Evolutionary conservation across 2,888 invertebrate genomes (phyloP), one percentile per base, ranked within the genome.

Genomic region (Thumatha senex): DNA sequence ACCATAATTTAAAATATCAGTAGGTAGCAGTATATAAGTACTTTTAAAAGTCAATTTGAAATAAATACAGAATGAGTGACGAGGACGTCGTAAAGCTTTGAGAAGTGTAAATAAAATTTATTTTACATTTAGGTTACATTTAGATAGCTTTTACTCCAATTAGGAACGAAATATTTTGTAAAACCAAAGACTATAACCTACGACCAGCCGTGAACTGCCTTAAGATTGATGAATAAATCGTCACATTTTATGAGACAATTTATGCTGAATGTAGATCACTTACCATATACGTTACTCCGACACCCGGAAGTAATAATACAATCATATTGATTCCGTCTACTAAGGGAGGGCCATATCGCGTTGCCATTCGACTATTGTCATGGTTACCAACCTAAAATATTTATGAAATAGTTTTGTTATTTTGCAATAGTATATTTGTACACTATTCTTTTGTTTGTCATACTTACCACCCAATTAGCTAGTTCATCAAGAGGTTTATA

Each of bases 391-490:
- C 84, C 95, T 95, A 74, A 74, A 51, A 56, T 40, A 46, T 48
- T 49, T 12, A 14, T 48, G n/a, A 46, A 51, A 40, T 46, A 48
- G n/a, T 39, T 34, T 12, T 42, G 14, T 49, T 53, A 14, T 8
- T 1, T 40, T 31, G 0, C 5, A 3, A 39, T 40, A 10, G 33
- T 31, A 54, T 41, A 40, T 44, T 40, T 13, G 34, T 30, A 49
- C 40, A 40, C 40, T 42, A 24, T 14, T 1, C 35, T 50, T 44
- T 14, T 1, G 29, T 34, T 35, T 36, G 2, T n/a, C 44, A 47
- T 54, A 89, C 94, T 87, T 86, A 96, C 96, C 86, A 96, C 96
- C 96, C 96, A 96, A 77, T 96, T 96, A 13, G 95, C 90, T 2
- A 86, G 82, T 52, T 92, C 90, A 62, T 92, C 91, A 34, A 89